Conservation (phyloP, 2,113 vertebrate genomes). For the Platysternon megacephalum region DNA sequence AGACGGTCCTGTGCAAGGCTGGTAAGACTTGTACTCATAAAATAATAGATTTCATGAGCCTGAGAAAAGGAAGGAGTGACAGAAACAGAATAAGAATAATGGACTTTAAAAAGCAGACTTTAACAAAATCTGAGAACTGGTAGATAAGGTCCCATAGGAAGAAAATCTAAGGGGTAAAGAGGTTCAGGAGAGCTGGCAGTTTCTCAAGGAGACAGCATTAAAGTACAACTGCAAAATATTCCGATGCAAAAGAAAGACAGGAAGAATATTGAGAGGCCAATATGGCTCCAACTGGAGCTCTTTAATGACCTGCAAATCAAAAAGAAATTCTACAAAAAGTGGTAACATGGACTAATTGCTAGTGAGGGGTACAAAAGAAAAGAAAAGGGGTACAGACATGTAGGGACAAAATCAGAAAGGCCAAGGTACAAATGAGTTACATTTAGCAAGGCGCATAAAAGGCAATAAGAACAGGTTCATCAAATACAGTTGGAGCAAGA, state of each 20-base stretch:
- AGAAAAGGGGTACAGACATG: not conserved
- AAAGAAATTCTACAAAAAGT: not conserved
- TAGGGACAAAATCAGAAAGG: not conserved
- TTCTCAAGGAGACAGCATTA: not conserved
- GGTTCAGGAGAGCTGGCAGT: not conserved
- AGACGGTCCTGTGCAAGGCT: not conserved
- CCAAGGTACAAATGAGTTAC: not conserved
- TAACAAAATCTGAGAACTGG: not conserved
- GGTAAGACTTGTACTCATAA: not conserved
- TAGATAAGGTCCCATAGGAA: not conserved
- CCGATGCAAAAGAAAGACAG: not conserved
- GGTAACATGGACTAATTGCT: not conserved
- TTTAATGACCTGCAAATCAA: not conserved
- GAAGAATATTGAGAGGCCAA: not conserved
- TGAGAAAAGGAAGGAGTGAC: not conserved
- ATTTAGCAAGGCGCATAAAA: not conserved
- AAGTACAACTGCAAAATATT: not conserved
- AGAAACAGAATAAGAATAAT: not conserved
- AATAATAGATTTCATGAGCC: not conserved
- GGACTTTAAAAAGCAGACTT: not conserved
- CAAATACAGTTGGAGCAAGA: not conserved
- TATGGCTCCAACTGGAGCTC: not conserved
- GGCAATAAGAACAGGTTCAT: not conserved
- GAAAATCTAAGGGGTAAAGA: not conserved
- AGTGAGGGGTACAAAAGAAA: not conserved